These are phyloP conservation scores for Rhinopithecus roxellana DNA, from an alignment of 2,113 vertebrate genomes.

Conservation along the genomic window DNA sequence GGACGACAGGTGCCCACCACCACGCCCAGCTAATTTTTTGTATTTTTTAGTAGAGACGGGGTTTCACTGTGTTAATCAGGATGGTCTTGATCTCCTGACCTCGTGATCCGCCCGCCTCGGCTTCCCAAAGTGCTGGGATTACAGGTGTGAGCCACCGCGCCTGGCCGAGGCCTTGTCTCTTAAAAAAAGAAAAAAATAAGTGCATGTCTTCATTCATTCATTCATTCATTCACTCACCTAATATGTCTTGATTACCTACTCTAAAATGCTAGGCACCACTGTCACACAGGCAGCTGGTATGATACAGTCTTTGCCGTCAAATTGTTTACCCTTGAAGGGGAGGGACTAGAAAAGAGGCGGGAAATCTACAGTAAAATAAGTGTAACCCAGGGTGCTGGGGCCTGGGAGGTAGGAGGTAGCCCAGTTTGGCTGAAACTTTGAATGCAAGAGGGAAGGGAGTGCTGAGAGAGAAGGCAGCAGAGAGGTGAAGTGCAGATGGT, in stretches of 20 bases:
- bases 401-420: background rate
- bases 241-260: background rate
- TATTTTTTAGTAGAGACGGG: too few species aligned
- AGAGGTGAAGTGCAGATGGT: background rate
- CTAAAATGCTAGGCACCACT: background rate
- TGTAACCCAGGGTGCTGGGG: too few species aligned
- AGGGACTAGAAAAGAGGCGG: background rate
- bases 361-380: background rate
- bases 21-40: too few species aligned
- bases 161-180: too few species aligned
- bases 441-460: background rate
- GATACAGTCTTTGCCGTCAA: background rate
- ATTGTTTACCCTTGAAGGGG: background rate
- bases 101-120: too few species aligned
- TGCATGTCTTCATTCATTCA: background rate
- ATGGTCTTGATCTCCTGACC: too few species aligned
- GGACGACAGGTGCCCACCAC: too few species aligned
- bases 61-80: too few species aligned
- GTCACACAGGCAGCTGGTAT: too few species aligned
- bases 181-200: background rate
- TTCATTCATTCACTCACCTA: background rate
- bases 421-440: background rate
- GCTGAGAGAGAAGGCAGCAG: background rate
- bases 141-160: too few species aligned
- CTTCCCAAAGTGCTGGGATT: too few species aligned